These are phyloP conservation scores for Isichthys henryi DNA, from an alignment of 2,113 vertebrate species.

Conservation along the genomic window DNA sequence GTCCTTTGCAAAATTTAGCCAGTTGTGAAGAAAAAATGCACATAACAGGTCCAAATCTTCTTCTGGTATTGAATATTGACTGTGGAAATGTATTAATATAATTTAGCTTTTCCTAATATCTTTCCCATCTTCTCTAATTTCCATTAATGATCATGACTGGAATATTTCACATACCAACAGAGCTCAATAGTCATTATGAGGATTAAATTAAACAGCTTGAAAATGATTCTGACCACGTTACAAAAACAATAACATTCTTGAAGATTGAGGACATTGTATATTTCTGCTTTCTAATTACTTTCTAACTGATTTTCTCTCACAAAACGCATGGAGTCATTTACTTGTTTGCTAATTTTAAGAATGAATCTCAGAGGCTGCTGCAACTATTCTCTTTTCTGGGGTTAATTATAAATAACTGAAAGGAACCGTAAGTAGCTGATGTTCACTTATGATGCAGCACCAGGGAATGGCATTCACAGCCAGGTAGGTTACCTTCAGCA, in stretches of 20 bases:
- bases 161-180: background rate
- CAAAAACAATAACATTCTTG: background rate
- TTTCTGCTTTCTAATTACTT: background rate
- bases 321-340: background rate
- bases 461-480: background rate
- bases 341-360: background rate
- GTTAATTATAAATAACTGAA: background rate
- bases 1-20: background rate
- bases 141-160: background rate
- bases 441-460: background rate
- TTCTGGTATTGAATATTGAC: background rate
- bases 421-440: background rate
- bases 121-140: background rate
- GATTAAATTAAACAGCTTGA: background rate
- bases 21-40: background rate
- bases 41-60: background rate
- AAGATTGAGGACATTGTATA: background rate
- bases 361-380: background rate
- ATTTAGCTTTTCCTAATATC: background rate
- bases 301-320: background rate
- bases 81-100: background rate
- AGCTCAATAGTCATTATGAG: background rate
- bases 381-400: background rate
- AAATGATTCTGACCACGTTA: background rate
- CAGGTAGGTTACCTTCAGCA: background rate